Conservation (phyloP, 2,888 invertebrate genomes). For the Eupithecia subfuscata region DNA sequence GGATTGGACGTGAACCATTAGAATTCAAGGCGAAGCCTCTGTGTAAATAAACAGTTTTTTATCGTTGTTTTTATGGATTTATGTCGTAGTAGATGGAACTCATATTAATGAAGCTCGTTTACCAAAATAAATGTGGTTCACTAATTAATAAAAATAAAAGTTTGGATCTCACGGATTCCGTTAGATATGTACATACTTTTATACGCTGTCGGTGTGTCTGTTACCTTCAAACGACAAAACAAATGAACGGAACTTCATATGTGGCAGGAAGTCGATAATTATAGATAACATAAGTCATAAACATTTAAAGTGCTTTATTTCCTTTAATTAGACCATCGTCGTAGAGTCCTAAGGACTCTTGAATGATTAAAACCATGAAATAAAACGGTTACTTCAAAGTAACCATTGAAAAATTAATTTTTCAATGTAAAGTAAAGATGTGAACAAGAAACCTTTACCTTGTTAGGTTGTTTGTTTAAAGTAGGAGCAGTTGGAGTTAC, state of each 20-base stretch:
- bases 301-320: no score
- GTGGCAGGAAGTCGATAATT: background rate
- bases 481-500: no score
- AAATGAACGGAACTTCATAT: background rate
- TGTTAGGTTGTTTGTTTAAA: no score
- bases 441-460: no score
- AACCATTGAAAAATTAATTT: no score
- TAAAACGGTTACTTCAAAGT: no score
- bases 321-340: background rate
- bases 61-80: background rate
- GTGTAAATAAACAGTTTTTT: constrained; percentile 1
- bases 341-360: no score
- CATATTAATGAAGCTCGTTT: background rate
- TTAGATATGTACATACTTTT: no score
- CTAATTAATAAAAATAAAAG: background rate
- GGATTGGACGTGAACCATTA: background rate
- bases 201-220: background rate
- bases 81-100: background rate
- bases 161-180: background rate
- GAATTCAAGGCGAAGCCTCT: background rate
- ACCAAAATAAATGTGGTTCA: background rate
- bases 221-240: background rate
- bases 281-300: background rate
- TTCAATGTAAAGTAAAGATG: no score
- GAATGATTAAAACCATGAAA: background rate